Evolutionary conservation across 1,140 invertebrate genomes (phyloP).

Genomic region (Neodiprion fabricii): DNA sequence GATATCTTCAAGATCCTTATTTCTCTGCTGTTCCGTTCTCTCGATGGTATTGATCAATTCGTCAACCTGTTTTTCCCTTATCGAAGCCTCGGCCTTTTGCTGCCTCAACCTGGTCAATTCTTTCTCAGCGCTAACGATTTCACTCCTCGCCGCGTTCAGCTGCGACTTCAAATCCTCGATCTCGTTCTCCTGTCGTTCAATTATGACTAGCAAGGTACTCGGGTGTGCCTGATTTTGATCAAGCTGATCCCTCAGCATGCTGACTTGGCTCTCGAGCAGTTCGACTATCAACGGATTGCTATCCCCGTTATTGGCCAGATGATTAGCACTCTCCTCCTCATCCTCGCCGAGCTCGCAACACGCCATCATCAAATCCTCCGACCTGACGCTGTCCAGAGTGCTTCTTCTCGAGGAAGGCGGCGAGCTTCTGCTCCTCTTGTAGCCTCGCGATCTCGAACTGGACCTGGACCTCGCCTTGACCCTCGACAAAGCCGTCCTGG

Average conservation of each 20-base stretch:
- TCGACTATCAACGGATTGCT: conserved; percentile 59
- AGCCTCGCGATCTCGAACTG: conserved; percentile 60
- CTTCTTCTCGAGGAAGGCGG: conserved; percentile 70
- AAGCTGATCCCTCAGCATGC: conserved; percentile 60
- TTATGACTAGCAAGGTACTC: conserved; percentile 59
- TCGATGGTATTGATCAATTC: conserved; percentile 72
- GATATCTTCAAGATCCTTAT: conserved; percentile 72
- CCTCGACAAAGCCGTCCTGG: conserved; percentile 74
- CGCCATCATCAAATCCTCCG: conserved; percentile 64
- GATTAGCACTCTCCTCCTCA: conserved; percentile 51
- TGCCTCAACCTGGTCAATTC: conserved; percentile 75
- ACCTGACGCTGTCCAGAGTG: conserved; percentile 70
- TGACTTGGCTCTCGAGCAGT: conserved; percentile 65
- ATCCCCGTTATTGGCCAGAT: conserved; percentile 40
- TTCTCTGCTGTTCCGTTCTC: conserved; percentile 75
- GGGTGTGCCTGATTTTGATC: conserved; percentile 56
- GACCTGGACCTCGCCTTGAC: conserved; percentile 78
- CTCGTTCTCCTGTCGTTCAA: conserved; percentile 72
- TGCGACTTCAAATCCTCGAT: conserved; percentile 71
- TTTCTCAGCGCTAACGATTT: conserved; percentile 65
- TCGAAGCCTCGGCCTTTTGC: conserved; percentile 67
- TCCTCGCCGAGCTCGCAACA: conserved; percentile 60
- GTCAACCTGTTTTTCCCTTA: conserved; percentile 76
- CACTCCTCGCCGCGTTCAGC: conserved; percentile 50
- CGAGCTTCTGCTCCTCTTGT: conserved; percentile 70